Evolutionary conservation across 2,797 vertebrate genomes (phyloP), one percentile per base, ranked within the genome.

Genomic region (Gymnodraco acuticeps): DNA sequence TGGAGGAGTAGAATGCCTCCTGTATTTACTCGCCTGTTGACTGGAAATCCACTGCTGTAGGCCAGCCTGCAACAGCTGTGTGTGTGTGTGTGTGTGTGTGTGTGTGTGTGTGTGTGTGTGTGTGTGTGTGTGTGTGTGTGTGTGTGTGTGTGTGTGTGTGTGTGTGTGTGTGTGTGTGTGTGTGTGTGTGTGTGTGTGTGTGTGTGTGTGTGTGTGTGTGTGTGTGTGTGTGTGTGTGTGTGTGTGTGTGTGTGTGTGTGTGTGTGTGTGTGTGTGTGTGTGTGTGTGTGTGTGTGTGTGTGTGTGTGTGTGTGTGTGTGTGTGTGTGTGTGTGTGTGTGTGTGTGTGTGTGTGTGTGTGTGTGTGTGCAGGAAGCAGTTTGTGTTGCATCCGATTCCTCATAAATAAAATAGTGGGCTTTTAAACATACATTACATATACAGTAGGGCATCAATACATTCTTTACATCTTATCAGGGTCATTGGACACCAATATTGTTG

Each of bases 21-120:
- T 41, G 56, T 55, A 69, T 55, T 19, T 54, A 23, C 60, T 50
- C 2, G 56, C 71, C 68, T 68, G 56, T n/a, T 66, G 79, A 82
- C 43, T 60, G 80, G 75, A 81, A 73, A 67, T 60, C 69, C 15
- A 10, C 58, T 51, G 76, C 81, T 64, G 48, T 12, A 41, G 56
- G 68, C 55, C 20, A 7, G 53, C 59, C 23, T 81, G 63, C 64
- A 68, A 77, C 89, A 90, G 92, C 88, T 90, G 88, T 58, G 23
- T 54, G 45, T 58, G 62, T 63, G 41, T 59, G 41, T 56, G 52
- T 59, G 20, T 47, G 45, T 59, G 58, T 19, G 33, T 43, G 45
- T 52, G 41, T 59, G 47, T 46, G n/a, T 38, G 61, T 45, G 59
- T 16, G 33, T 47, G 19, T 55, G 78, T 61, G 75, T 27, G 48